A percentile compares a stretch with the other conserved stretches of the same genome.
Evolutionary conservation across 2,888 invertebrate genomes (phyloP).

Genomic region (Pachycephus smyrnensis): DNA sequence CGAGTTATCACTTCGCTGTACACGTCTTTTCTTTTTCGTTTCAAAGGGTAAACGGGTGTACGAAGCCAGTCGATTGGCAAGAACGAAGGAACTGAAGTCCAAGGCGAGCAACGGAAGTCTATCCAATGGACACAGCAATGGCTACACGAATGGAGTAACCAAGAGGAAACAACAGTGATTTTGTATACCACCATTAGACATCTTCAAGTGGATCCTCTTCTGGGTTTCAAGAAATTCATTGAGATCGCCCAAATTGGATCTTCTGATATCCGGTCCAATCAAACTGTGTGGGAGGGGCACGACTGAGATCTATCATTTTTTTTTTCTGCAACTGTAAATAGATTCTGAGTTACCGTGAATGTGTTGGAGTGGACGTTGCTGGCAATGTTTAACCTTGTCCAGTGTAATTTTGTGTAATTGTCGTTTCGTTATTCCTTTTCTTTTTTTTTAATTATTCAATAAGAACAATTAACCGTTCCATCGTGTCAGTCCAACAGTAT

Average conservation of each 20-base stretch:
- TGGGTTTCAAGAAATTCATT: neutral
- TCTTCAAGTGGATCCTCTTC: neutral
- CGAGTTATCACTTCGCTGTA: neutral
- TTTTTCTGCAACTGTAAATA: neutral
- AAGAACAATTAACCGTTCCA: neutral
- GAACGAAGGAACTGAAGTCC: constrained; percentile 39
- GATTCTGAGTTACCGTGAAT: neutral
- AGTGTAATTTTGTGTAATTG: neutral
- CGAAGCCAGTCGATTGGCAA: constrained; percentile 45
- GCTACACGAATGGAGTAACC: constrained; percentile 52
- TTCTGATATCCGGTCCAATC: neutral
- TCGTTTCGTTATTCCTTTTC: neutral
- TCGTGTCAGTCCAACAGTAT: neutral
- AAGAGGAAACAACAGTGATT: constrained; percentile 42
- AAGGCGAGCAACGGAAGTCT: constrained; percentile 39
- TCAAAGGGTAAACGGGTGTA: constrained; percentile 62
- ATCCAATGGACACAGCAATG: constrained; percentile 53
- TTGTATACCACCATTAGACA: neutral
- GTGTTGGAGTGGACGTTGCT: neutral
- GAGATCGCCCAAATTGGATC: neutral
- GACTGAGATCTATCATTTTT: neutral
- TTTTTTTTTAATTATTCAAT: neutral
- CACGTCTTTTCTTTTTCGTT: constrained; percentile 2
- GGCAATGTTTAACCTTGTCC: neutral
- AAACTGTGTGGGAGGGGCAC: neutral